Conservation (phyloP, 2,888 invertebrate genomes). For the Cepaea hortensis region DNA sequence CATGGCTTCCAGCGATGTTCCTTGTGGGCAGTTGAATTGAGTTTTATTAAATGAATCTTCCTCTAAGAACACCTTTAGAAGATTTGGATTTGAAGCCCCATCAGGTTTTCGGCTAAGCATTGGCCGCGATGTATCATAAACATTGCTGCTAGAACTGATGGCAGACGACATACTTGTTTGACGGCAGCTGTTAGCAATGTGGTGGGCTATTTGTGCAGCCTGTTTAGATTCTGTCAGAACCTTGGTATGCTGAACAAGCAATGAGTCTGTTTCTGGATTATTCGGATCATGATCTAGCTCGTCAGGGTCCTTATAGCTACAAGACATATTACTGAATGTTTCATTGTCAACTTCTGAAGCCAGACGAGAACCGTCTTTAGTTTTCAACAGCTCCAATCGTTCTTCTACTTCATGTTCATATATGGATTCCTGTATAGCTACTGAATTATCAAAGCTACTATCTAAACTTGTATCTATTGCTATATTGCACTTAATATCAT, state of each 20-base stretch:
- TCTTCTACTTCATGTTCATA: constrained; percentile 74
- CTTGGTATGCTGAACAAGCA: constrained; percentile 50
- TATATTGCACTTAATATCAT: constrained; percentile 44
- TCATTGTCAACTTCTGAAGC: constrained; percentile 67
- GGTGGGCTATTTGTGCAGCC: constrained; percentile 45
- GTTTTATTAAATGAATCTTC: constrained; percentile 39
- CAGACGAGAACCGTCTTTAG: constrained; percentile 54
- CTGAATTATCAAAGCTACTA: constrained; percentile 66
- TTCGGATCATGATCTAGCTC: constrained; percentile 56
- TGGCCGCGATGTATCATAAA: constrained; percentile 51
- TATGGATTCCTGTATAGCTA: constrained; percentile 67
- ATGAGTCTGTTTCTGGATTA: constrained; percentile 42
- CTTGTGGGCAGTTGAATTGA: not conserved
- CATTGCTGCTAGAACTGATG: constrained; percentile 42
- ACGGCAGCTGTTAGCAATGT: constrained; percentile 38
- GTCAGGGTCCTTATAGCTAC: constrained; percentile 65
- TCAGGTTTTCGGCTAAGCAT: constrained; percentile 81
- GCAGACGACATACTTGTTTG: constrained; percentile 36
- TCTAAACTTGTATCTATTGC: constrained; percentile 51
- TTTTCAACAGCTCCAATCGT: constrained; percentile 64
- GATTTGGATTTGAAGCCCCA: constrained; percentile 93
- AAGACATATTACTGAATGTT: constrained; percentile 69
- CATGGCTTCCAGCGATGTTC: constrained; percentile 38
- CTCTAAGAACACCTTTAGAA: constrained; percentile 72
- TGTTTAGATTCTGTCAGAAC: constrained; percentile 51